Base-by-base conservation (phyloP, 2,797 vertebrate species). In the Buphagus erythrorhynchus region DNA sequence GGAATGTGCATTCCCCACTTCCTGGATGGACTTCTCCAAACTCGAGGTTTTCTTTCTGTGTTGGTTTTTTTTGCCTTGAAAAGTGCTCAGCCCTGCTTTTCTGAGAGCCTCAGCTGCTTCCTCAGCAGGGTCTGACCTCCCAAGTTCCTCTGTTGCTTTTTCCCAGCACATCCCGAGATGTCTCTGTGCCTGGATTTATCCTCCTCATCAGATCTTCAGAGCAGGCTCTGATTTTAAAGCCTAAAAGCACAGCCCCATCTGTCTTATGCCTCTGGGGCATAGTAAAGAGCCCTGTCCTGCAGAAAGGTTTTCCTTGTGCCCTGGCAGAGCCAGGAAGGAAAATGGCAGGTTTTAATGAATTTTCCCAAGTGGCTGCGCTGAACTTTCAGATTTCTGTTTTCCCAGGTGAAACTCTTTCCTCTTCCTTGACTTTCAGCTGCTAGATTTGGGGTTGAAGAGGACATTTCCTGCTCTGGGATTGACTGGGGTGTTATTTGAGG, bases 241-340 rank as follows among this genome's bases (percentile, higher is more conserved):
- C 82, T 93, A 20, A 91, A 93, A 93, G 86, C 94, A 76, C 84
- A 87, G 29, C 43, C 81, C 96, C 88, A 82, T 94, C 86, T 96
- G 94, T 74, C 75, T 36, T 0, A 5, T 90, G 87, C 87, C 94
- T 45, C 91, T 74, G 69, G 95, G 93, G 91, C 78, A 8, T 25
- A 22, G 42, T 11, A 36, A 91, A 84, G 87, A 87, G 68, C 78
- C 57, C 31, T 3, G 6, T 89, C 81, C 81, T 42, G 55, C 65
- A 66, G 43, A 42, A 46, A 14, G 9, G 22, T 36, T 72, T 51
- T 29, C 51, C 3, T 11, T 13, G 40, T 52, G 59, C 55, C 49
- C 26, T 35, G 69, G 63, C 73, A 88, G 51, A 9, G 33, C 2
- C 13, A 35, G 59, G 38, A 10, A 33, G 59, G 43, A 11, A n/a